Base-by-base conservation (phyloP, 2,888 invertebrate genomes). In the Resseliella maxima region DNA sequence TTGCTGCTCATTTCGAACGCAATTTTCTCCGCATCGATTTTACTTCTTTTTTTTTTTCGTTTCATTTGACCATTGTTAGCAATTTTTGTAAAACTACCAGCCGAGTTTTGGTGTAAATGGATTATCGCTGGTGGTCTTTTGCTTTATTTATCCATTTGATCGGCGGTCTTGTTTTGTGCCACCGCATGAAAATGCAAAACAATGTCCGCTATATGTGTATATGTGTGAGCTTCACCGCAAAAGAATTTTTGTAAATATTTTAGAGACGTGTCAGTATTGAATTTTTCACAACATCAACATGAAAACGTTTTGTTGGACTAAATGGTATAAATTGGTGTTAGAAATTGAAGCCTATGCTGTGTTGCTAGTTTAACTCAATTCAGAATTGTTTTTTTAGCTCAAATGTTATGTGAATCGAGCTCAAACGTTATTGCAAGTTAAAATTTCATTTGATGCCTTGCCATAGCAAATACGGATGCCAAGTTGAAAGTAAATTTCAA, bases 201-300 rank as follows among this genome's bases (percentile, higher is more conserved):
- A n/a, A n/a, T n/a, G n/a, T n/a, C n/a, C n/a, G n/a, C n/a, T n/a
- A n/a, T n/a, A n/a, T n/a, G 72, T 72, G 31, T 5, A 8, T 35
- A 31, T 72, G 72, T 72, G 31, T 59, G 3, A 41, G 6, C 5
- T 72, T 15, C 31, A 72, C 72, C 72, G 31, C 31, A 72, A 31
- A 31, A n/a, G n/a, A n/a, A n/a, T n/a, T 83, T 38, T 83, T 38
- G 38, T 83, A 83, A 83, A 83, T 83, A 83, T 83, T 83, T 83
- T 38, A 38, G 38, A 24, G 38, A 83, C 38, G 83, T 83, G 38
- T 5, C 41, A 12, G 24, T 38, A 83, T 83, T 38, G 83, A 83
- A 83, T 83, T 83, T 83, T 83, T 38, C 38, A n/a, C 3, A 38
- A 38, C 10, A 18, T 10, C 81, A 81, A 8, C 38, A 8, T 10